A percentile compares a stretch with the other conserved stretches of the same genome.
These are phyloP conservation scores for Reticulitermes lucifugus DNA, from an alignment of 2,888 invertebrate species.

Conservation along the genomic window DNA sequence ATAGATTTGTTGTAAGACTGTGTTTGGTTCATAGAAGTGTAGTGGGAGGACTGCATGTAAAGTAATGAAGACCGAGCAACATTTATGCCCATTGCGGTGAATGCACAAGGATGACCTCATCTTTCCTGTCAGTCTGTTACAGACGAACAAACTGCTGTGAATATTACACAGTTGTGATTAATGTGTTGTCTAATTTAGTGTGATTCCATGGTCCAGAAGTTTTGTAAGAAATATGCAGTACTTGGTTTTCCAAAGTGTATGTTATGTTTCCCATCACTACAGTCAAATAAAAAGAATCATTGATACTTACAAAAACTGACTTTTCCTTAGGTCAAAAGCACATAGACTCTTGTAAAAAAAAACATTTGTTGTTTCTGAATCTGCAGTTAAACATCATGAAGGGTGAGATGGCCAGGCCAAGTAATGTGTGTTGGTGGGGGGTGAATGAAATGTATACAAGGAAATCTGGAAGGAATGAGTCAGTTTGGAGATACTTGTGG, in stretches of 20 bases:
- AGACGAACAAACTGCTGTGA: slow-evolving; percentile 16
- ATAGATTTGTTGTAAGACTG: slow-evolving; percentile 20
- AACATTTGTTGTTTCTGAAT: no score
- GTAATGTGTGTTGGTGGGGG: no score
- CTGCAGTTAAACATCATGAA: no score
- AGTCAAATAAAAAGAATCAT: neutral
- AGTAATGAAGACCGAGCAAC: slow-evolving; percentile 17
- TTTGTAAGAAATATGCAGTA: slow-evolving; percentile 26
- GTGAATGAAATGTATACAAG: no score
- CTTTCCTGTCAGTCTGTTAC: no score
- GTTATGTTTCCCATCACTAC: neutral
- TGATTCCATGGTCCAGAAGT: slow-evolving; percentile 5
- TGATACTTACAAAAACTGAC: no score
- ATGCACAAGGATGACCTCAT: neutral
- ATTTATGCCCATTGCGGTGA: neutral
- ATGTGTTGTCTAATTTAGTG: slow-evolving; percentile 9
- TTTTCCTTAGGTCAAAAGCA: no score
- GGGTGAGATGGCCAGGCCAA: no score
- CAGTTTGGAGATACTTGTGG: no score
- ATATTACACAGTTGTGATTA: slow-evolving; percentile 15
- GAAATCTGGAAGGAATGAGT: no score
- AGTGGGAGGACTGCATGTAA: neutral
- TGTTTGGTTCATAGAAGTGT: slow-evolving; percentile 35
- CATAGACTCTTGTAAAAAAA: no score
- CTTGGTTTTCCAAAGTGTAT: neutral